These are phyloP conservation scores for Meda fulgida DNA, from an alignment of 2,797 vertebrate genomes.

Conservation along the genomic window DNA sequence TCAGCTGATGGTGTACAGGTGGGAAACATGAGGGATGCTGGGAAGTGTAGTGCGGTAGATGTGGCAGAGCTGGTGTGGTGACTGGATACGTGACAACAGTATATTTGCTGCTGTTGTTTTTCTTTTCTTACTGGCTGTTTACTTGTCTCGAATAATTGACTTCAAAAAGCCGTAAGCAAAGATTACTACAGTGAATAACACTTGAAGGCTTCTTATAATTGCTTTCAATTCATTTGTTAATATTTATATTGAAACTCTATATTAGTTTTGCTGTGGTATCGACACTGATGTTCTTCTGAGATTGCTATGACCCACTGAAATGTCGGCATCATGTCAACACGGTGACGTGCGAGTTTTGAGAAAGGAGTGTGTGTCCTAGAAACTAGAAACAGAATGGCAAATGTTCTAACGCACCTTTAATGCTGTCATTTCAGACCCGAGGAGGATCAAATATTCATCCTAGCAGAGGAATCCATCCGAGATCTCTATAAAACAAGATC, in stretches of 20 bases:
- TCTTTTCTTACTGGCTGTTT: neutral
- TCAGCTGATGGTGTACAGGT: no score
- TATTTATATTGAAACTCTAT: neutral
- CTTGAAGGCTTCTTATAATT: neutral
- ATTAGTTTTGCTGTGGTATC: neutral
- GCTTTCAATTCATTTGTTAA: neutral
- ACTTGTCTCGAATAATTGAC: neutral
- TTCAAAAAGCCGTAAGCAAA: neutral
- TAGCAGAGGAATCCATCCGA: conserved; percentile 48
- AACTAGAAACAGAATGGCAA: conserved; percentile 63
- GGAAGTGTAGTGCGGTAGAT: no score
- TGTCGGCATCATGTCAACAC: neutral
- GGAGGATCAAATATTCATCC: conserved; percentile 64
- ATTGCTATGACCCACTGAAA: neutral
- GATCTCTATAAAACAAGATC: conserved; percentile 41
- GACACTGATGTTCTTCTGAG: neutral
- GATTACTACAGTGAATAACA: neutral
- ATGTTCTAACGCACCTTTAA: conserved; percentile 53
- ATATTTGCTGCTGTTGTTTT: neutral
- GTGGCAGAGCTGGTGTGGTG: no score
- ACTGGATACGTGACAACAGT: no score
- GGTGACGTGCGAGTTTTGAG: conserved; percentile 15
- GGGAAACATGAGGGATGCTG: no score
- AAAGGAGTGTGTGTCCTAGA: conserved; percentile 49
- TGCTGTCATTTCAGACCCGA: conserved; percentile 30